Evolutionary conservation across 1,140 invertebrate genomes (phyloP), one percentile per base, ranked within the genome.

Genomic region (Scylla paramamosain): DNA sequence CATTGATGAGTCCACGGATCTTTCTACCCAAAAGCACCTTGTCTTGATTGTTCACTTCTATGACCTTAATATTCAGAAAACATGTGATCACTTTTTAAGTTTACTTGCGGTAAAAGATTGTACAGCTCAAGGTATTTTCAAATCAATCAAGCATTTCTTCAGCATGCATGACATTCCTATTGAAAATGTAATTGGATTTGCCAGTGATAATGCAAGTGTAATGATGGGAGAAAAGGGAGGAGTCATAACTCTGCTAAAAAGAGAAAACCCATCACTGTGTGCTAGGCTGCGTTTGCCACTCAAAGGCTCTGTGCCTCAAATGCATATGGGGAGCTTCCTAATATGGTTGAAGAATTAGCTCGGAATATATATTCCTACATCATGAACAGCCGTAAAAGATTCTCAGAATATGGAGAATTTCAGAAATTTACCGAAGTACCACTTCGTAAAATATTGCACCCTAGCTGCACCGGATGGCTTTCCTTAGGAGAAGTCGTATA

Each of bases 251-350:
- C n/a, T n/a, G n/a, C n/a, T n/a, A n/a, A n/a, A n/a, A n/a, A n/a
- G n/a, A n/a, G n/a, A n/a, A n/a, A n/a, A n/a, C n/a, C n/a, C n/a
- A 52, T 7, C 94, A 29, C 32, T 95, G 0, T 95, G 52, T 91
- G 84, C 91, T 46, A 89, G 96, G 93, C 86, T 95, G 83, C 93
- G 45, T 95, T n/a, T n/a, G n/a, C n/a, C n/a, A n/a, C n/a, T n/a
- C n/a, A n/a, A n/a, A n/a, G n/a, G n/a, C n/a, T n/a, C n/a, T n/a
- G 95, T 86, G 93, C 95, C 32, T 95, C 95, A 29, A 91, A 95
- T 52, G 67, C 59, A 16, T 93, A 52, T 3, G 32, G 28, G 77
- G 29, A 94, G 25, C 67, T 96, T 87, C 28, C 87, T 6, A 31
- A 89, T 25, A 48, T 2, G 7, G 48, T 28, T 91, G 90, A 91